Conservation (phyloP, 2,797 vertebrate genomes). For the Otolemur crassicaudatus region DNA sequence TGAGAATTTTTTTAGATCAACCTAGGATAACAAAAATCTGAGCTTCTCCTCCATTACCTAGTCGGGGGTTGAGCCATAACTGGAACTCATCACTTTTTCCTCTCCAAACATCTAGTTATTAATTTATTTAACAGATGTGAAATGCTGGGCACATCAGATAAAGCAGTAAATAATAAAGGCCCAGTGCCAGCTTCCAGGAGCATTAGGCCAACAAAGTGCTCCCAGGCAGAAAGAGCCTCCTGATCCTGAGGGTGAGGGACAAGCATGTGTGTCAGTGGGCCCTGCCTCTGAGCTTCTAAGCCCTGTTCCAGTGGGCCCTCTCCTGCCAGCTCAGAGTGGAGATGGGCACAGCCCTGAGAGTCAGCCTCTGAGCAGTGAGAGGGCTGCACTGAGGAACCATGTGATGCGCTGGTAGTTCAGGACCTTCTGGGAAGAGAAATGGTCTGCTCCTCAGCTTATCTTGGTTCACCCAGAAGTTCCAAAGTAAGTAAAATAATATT, state of each 20-base stretch:
- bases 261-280: background rate
- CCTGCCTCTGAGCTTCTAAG: background rate
- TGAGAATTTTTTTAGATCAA: conserved; percentile 16
- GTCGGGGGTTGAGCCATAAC: background rate
- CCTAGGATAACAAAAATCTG: background rate
- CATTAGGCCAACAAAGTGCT: background rate
- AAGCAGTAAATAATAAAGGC: background rate
- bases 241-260: background rate
- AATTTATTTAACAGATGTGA: background rate
- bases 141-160: background rate
- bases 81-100: background rate
- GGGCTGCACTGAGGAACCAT: background rate
- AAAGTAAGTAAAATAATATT: background rate
- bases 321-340: background rate
- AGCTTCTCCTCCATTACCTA: background rate
- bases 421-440: background rate
- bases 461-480: background rate
- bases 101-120: background rate
- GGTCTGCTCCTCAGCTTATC: background rate
- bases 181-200: background rate
- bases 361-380: background rate
- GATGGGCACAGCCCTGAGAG: background rate
- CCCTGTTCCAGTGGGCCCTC: background rate
- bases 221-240: background rate
- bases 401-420: background rate